Base-by-base conservation (phyloP, 2,113 vertebrate genomes). In the Talpa occidentalis region DNA sequence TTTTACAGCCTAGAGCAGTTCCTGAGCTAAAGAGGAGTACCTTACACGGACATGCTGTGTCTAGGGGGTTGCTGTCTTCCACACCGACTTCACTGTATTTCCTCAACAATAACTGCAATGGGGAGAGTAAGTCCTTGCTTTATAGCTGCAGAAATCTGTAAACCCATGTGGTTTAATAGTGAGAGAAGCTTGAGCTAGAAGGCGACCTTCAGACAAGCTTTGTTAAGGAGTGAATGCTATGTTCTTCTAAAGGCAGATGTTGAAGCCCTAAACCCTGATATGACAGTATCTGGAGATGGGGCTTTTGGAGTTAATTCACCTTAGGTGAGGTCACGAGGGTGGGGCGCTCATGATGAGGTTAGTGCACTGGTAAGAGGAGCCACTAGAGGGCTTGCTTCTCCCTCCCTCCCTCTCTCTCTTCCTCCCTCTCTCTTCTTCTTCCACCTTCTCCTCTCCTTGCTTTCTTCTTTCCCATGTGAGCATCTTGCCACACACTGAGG, bases 11-110 rank as follows among this genome's bases (percentile, higher is more conserved):
- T 32, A 17, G 9, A 52, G 60, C 32, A 73, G 32, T 14, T 49
- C 67, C 77, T 32, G 44, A 81, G 62, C 83, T 80, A 93, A 87
- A 89, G 80, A 56, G 60, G 60, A 79, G 26, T 32, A n/a, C 60
- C 22, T 83, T 64, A 12, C 74, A 59, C 32, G 56, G 66, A 81
- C 26, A 12, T 16, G 32, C 40, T 19, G 8, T 49, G 15, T 73
- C 15, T 37, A 67, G 59, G 40, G 12, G 42, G 54, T 76, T 44
- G n/a, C 40, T 21, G 35, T 64, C 83, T 84, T 54, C 73, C 88
- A 56, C 84, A 87, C 54, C 17, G 32, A 22, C 19, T 77, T 93
- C 28, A 52, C 30, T 40, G 26, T 26, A n/a, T 82, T 95, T 66
- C 30, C 7, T 73, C 37, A 62, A 72, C 9, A 47, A 19, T 77